Evolutionary conservation across 2,888 invertebrate genomes (phyloP), one percentile per base, ranked within the genome.

Genomic region (Allophyes oxyacanthae): DNA sequence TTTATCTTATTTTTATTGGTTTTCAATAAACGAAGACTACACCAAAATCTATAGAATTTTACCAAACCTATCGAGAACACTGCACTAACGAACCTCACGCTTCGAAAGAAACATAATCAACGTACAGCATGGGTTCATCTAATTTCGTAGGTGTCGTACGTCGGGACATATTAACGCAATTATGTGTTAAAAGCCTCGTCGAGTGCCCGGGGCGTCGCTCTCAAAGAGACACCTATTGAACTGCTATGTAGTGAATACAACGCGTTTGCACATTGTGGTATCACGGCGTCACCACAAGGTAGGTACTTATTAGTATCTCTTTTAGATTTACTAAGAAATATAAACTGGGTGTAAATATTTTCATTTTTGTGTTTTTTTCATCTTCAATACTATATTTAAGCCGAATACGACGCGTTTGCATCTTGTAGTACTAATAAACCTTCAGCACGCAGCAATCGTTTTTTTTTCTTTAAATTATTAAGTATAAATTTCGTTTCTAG

Each of bases 171-270:
- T 89, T 91, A 91, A 92, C 86, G 83, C 88, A 90, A 92, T 92
- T 92, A 92, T 81, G 82, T 88, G 89, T 87, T 92, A 89, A 92
- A 92, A 91, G 92, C 90, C 78, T 80, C 83, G 85, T 76, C 81
- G 86, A 82, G 82, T 77, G 88, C 89, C 88, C 82, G 75, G 53
- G 83, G 90, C 86, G 76, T 72, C 78, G 80, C 77, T 81, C 79
- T 85, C 83, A 84, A 89, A 89, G 86, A 77, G 75, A 82, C 72
- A 77, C 75, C 66, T 75, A 78, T 81, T 73, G 72, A 79, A 75
- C 43, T 58, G 51, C 63, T 54, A 48, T 64, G 36, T 33, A 72
- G 45, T 64, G 52, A 75, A 75, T 68, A 75, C 58, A 51, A 43
- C 42, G 57, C 56, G 61, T 75, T 75, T 77, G 72, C 55, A 63